Conservation (phyloP, 2,888 invertebrate species). For the Synergus umbraculus region DNA sequence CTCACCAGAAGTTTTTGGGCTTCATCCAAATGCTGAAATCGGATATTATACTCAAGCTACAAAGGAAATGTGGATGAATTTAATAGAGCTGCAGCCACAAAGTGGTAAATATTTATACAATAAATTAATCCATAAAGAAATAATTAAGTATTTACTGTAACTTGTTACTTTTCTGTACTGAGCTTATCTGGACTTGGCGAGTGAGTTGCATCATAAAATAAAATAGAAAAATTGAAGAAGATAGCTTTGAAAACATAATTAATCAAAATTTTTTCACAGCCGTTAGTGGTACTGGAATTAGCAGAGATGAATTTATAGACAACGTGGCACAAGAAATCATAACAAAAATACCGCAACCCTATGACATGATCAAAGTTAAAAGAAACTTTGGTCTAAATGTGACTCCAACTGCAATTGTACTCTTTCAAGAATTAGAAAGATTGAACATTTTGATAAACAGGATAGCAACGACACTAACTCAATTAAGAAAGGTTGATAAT, state of each 20-base stretch:
- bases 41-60: conserved; percentile 94
- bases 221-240: neutral
- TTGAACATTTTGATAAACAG: conserved; percentile 88
- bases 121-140: neutral
- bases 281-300: conserved; percentile 84
- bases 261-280: conserved; percentile 77
- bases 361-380: conserved; percentile 89
- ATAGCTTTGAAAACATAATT: neutral
- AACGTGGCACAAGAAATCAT: conserved; percentile 88
- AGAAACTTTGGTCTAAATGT: conserved; percentile 89
- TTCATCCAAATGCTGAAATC: conserved; percentile 97
- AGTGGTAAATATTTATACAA: conserved; percentile 80
- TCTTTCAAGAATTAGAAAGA: conserved; percentile 93
- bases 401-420: conserved; percentile 90
- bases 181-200: neutral
- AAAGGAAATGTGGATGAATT: conserved; percentile 90
- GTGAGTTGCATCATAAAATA: neutral
- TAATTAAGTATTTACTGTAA: neutral
- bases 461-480: conserved; percentile 85
- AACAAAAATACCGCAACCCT: conserved; percentile 85
- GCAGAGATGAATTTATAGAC: conserved; percentile 92
- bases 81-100: conserved; percentile 94
- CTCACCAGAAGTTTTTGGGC: conserved; percentile 93
- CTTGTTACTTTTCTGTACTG: neutral
- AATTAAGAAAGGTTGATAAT: conserved; percentile 82